phyloP scores from a whole-genome alignment of 2,797 vertebrate species.

The Gadopsis bispinosus region DNA sequence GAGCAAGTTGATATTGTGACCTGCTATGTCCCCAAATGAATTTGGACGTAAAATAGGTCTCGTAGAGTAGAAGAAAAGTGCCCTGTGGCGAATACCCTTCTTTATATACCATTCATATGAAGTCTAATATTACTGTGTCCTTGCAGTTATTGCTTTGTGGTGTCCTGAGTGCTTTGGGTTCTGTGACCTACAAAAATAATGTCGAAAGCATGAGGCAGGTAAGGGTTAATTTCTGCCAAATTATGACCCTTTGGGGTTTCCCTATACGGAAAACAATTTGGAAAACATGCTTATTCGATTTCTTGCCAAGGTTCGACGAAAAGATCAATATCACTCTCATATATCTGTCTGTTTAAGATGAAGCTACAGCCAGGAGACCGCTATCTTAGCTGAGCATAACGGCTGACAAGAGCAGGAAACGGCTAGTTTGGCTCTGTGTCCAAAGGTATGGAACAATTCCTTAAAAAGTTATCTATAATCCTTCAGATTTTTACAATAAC shows the following conservation, averaged over 20 bases:
- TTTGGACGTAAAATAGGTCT: conserved; percentile 59
- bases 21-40: conserved; percentile 43
- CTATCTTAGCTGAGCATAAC: neutral
- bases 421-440: too few relatives aligned
- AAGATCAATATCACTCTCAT: neutral
- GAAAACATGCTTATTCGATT: neutral
- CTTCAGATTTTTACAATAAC: neutral
- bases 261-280: neutral
- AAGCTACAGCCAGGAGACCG: neutral
- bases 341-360: neutral
- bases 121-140: conserved; percentile 57
- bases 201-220: neutral
- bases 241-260: neutral
- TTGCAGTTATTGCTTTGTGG: conserved; percentile 52
- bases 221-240: neutral
- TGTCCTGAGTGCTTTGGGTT: conserved; percentile 34
- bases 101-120: conserved; percentile 54
- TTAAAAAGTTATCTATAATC: neutral
- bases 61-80: conserved; percentile 31
- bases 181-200: conserved; percentile 19
- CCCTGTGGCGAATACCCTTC: conserved; percentile 38
- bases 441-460: neutral
- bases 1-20: conserved; percentile 38
- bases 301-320: neutral
- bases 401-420: neutral